These are phyloP conservation scores for Danio rerio DNA, from an alignment of 2,113 vertebrate species.

Conservation along the genomic window GRCz12tu NC_133182.1:31946501-31947000, in stretches of 20 bases:
- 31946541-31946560: background rate
- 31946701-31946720: slow-evolving; percentile 27
- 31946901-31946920: slow-evolving; percentile 33
- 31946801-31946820: slow-evolving; percentile 57
- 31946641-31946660: background rate
- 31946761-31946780: slow-evolving; percentile 54
- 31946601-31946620: background rate
- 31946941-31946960: slow-evolving; percentile 4
- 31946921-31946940: slow-evolving; percentile 6
- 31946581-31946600: background rate
- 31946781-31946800: slow-evolving; percentile 48
- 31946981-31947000: background rate
- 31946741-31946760: slow-evolving; percentile 63
- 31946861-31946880: slow-evolving; percentile 21
- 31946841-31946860: background rate
- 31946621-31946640: background rate
- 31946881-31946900: slow-evolving; percentile 15
- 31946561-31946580: background rate
- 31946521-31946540: background rate
- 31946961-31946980: background rate
- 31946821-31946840: slow-evolving; percentile 45
- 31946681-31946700: slow-evolving; percentile 20
- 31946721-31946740: slow-evolving; percentile 57
- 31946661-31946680: slow-evolving; percentile 29
- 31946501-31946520: background rate